Conservation (phyloP, 2,113 vertebrate species). For the Calyptomena viridis region DNA sequence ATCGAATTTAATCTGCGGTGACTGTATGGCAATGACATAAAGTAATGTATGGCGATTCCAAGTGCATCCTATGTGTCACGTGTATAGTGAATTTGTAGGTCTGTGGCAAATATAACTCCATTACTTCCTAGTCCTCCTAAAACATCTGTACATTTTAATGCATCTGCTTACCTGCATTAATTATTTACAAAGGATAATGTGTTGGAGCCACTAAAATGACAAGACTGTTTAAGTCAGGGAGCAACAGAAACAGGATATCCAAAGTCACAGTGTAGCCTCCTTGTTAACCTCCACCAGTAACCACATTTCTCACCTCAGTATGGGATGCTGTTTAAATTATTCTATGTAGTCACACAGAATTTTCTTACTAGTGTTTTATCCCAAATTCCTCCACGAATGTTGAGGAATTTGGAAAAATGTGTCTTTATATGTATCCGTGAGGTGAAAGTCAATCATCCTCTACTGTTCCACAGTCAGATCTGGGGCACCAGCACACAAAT, state of each 20-base stretch:
- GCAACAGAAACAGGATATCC: neutral
- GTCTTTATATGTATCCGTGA: neutral
- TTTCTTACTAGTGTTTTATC: neutral
- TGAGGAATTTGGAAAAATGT: neutral
- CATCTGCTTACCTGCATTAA: neutral
- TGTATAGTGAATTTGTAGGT: accelerated
- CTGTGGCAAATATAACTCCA: neutral
- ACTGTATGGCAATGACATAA: neutral
- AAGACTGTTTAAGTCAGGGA: neutral
- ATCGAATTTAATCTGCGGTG: neutral
- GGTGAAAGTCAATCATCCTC: neutral
- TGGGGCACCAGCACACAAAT: neutral
- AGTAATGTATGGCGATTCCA: neutral
- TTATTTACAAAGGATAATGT: neutral
- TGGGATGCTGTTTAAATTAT: neutral
- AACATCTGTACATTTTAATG: neutral
- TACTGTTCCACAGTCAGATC: neutral
- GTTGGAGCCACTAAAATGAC: neutral
- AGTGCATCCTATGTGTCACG: neutral
- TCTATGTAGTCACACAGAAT: neutral
- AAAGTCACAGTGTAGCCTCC: neutral
- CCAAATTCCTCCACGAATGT: neutral
- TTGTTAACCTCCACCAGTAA: neutral
- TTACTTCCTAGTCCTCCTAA: neutral
- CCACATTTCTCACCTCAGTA: neutral